Conservation (phyloP, 2,888 invertebrate species). For the Augiades crinisus region DNA sequence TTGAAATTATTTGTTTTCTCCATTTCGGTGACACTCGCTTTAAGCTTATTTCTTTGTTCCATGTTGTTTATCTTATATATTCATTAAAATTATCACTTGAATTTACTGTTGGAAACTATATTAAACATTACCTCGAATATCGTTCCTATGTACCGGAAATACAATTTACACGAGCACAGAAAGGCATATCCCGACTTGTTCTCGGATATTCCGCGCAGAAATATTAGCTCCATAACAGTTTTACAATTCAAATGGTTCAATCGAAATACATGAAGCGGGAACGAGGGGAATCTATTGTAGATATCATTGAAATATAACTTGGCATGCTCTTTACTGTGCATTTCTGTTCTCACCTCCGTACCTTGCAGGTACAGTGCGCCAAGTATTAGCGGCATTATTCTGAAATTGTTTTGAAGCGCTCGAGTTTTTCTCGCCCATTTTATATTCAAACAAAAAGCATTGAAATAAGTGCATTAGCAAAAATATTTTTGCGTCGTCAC, state of each 20-base stretch:
- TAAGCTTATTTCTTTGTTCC: too few species aligned
- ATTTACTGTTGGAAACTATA: too few species aligned
- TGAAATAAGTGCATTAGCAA: too few species aligned
- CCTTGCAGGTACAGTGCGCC: constrained; percentile 1
- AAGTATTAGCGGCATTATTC: constrained; percentile 2
- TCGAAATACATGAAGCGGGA: constrained; percentile 15
- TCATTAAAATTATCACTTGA: too few species aligned
- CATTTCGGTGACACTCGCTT: too few species aligned
- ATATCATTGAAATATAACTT: constrained; percentile 14
- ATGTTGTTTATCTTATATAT: too few species aligned
- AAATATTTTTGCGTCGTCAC: too few species aligned
- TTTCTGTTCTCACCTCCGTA: constrained; percentile 9
- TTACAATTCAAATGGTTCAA: constrained; percentile 22
- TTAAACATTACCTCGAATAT: too few species aligned
- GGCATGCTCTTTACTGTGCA: background rate
- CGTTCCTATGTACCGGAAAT: too few species aligned
- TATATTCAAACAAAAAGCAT: too few species aligned
- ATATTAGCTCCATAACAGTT: constrained; percentile 15
- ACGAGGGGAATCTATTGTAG: constrained; percentile 5
- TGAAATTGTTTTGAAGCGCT: background rate
- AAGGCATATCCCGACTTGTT: constrained; percentile 1
- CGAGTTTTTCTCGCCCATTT: background rate
- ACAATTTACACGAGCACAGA: constrained; percentile 5
- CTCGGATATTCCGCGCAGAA: constrained; percentile 4
- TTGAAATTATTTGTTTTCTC: too few species aligned